These are phyloP conservation scores for Corydoras sp. DNA, from an alignment of 2,113 vertebrate genomes.

Conservation along the genomic window DNA sequence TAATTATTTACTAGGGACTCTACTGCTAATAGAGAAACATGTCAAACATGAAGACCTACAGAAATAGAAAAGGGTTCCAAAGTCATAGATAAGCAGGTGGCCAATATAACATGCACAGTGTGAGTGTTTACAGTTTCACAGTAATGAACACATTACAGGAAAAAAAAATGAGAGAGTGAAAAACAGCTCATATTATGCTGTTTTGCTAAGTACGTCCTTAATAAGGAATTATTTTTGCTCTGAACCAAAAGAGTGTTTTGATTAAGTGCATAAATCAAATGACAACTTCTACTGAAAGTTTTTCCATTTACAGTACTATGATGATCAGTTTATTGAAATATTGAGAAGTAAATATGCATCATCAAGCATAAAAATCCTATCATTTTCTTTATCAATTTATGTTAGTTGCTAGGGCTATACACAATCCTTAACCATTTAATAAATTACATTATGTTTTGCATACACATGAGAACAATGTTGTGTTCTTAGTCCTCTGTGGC, in stretches of 20 bases:
- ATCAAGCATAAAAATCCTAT: not conserved
- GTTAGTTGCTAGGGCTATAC: too few species aligned
- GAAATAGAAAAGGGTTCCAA: constrained; percentile 4
- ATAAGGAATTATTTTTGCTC: constrained; percentile 37
- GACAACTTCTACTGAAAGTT: constrained; percentile 35
- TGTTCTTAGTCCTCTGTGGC: constrained; percentile 3
- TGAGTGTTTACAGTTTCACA: not conserved
- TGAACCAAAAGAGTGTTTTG: constrained; percentile 37
- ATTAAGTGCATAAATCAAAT: constrained; percentile 25
- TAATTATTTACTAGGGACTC: constrained; percentile 14
- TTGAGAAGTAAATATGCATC: not conserved
- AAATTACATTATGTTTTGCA: too few species aligned
- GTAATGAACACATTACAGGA: too few species aligned
- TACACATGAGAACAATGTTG: not conserved
- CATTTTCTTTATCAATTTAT: too few species aligned
- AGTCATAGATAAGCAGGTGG: constrained; percentile 3
- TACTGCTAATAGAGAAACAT: constrained; percentile 16
- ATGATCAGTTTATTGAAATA: constrained; percentile 22
- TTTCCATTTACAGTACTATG: constrained; percentile 18
- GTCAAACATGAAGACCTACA: constrained; percentile 25
- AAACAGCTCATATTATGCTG: constrained; percentile 1
- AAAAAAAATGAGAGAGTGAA: not conserved
- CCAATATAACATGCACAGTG: constrained; percentile 17
- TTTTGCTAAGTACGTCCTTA: constrained; percentile 25
- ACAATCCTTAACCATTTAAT: too few species aligned